Percentiles rank a stretch among this genome's conserved stretches.
Conservation (phyloP, 2,888 invertebrate species). For the Hypsopygia costalis region DNA sequence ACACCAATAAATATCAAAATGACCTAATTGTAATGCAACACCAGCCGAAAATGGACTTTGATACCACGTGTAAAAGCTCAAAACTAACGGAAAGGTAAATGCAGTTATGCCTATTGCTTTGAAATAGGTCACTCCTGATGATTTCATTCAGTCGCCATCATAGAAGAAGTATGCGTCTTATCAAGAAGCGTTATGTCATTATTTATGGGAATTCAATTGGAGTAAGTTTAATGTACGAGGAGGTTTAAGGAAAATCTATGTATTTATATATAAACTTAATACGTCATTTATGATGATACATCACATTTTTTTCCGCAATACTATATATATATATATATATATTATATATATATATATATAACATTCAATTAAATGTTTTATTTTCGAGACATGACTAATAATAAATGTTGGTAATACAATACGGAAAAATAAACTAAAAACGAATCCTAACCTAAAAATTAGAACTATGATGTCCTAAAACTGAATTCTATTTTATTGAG, state of each 20-base stretch:
- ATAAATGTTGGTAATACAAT: too few species aligned
- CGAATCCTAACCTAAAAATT: too few species aligned
- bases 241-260: background rate
- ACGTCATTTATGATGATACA: too few species aligned
- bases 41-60: constrained; percentile 12
- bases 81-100: constrained; percentile 2
- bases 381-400: too few species aligned
- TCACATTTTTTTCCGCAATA: too few species aligned
- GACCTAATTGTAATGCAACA: constrained; percentile 9
- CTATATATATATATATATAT: too few species aligned
- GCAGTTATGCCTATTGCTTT: background rate
- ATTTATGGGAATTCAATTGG: background rate
- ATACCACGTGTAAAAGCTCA: background rate
- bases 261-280: background rate
- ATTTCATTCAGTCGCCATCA: constrained; percentile 28
- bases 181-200: constrained; percentile 3
- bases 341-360: too few species aligned
- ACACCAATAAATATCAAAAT: constrained; percentile 6
- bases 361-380: too few species aligned
- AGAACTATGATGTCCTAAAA: too few species aligned
- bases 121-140: constrained; percentile 24
- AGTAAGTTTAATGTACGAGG: background rate
- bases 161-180: background rate
- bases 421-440: too few species aligned
- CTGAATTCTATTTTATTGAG: too few species aligned